Conservation (phyloP, 2,888 invertebrate species). For the Argynnis bischoffii region DNA sequence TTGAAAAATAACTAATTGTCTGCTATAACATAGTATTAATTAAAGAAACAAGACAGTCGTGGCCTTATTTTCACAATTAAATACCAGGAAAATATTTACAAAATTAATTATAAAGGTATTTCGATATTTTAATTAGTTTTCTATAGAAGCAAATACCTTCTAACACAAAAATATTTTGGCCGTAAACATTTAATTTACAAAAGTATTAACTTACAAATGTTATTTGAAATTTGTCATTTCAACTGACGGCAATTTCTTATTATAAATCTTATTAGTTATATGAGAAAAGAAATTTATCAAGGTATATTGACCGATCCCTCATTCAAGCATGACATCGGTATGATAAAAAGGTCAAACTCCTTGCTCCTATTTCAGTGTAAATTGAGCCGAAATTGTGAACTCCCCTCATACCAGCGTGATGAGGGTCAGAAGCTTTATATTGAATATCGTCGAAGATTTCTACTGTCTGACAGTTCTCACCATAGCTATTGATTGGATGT, state of each 20-base stretch:
- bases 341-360: conserved; percentile 35
- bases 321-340: conserved; percentile 20
- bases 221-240: too few species aligned
- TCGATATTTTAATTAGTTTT: too few species aligned
- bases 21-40: too few species aligned
- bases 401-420: conserved; percentile 26
- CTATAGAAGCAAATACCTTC: too few species aligned
- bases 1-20: too few species aligned
- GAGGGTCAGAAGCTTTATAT: conserved; percentile 32
- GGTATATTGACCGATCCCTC: conserved; percentile 17
- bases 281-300: conserved; percentile 10
- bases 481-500: conserved; percentile 11
- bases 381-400: conserved; percentile 33
- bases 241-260: neutral
- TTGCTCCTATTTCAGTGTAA: conserved; percentile 33
- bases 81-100: too few species aligned
- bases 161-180: too few species aligned
- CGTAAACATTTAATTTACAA: too few species aligned
- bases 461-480: conserved; percentile 26
- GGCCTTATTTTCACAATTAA: too few species aligned
- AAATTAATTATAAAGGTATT: too few species aligned
- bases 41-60: too few species aligned
- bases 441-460: conserved; percentile 36
- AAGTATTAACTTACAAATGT: too few species aligned
- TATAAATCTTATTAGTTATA: conserved; percentile 12